A percentile compares a stretch with the other conserved stretches of the same genome.
phyloP scores from a whole-genome alignment of 2,888 invertebrate species.

The Cyclophora punctaria region DNA sequence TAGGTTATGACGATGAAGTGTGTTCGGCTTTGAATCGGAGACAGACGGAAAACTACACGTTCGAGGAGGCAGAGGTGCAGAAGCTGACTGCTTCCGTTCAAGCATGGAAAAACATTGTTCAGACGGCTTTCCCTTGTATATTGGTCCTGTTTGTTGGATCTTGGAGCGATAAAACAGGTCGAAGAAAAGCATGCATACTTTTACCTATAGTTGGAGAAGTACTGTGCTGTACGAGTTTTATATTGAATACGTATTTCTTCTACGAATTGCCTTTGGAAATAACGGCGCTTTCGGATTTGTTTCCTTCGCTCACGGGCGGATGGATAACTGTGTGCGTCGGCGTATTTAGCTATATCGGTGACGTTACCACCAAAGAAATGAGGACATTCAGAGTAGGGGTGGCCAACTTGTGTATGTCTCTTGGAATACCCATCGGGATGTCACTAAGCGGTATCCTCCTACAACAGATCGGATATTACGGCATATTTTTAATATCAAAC shows the following conservation, averaged over 20 bases:
- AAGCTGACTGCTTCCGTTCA: conserved; percentile 74
- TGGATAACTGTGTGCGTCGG: conserved; percentile 77
- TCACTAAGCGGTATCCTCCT: conserved; percentile 72
- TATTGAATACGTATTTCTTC: conserved; percentile 75
- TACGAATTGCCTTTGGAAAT: conserved; percentile 74
- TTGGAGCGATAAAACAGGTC: conserved; percentile 77
- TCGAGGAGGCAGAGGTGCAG: conserved; percentile 78
- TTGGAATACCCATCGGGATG: conserved; percentile 77
- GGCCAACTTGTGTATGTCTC: conserved; percentile 76
- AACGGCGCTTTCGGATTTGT: conserved; percentile 71
- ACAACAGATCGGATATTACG: conserved; percentile 67
- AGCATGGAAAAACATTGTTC: conserved; percentile 74
- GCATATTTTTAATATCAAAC: conserved; percentile 67
- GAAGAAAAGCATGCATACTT: conserved; percentile 75
- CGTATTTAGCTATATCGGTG: conserved; percentile 78
- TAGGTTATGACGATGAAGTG: conserved; percentile 81
- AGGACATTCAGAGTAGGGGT: conserved; percentile 78
- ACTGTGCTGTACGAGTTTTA: conserved; percentile 64
- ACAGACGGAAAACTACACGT: conserved; percentile 81
- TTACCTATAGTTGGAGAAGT: conserved; percentile 74
- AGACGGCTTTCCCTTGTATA: conserved; percentile 73
- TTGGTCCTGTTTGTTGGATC: conserved; percentile 76
- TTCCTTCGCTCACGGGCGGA: conserved; percentile 73
- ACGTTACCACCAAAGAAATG: conserved; percentile 74
- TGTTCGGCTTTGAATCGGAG: conserved; percentile 84